phyloP scores from a whole-genome alignment of 1,140 invertebrate species.

The Orchesella cincta region DNA sequence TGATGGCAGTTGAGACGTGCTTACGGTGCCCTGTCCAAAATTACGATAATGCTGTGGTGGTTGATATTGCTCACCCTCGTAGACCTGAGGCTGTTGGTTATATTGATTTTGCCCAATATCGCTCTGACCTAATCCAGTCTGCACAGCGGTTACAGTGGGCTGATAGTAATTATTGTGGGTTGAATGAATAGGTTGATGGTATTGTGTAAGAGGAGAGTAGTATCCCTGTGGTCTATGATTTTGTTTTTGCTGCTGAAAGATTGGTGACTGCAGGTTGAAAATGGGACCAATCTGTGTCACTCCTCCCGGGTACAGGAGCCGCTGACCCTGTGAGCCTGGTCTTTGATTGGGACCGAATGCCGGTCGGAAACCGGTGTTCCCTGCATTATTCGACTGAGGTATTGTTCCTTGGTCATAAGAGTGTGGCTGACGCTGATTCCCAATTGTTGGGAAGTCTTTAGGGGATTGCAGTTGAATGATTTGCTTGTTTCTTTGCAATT shows the following conservation, averaged over 20 bases:
- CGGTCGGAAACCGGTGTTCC: conserved; percentile 38
- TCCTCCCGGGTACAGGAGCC: conserved; percentile 42
- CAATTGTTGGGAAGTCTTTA: conserved; percentile 21
- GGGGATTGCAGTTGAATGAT: conserved; percentile 19
- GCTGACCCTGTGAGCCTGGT: not conserved
- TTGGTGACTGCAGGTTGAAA: conserved; percentile 32
- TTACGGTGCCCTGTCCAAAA: conserved; percentile 13
- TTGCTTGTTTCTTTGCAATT: conserved; percentile 22
- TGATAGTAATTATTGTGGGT: conserved; percentile 23
- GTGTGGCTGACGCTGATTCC: conserved; percentile 30
- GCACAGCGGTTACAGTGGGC: not conserved
- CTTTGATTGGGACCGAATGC: conserved; percentile 31
- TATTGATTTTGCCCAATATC: conserved; percentile 12
- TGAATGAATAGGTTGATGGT: conserved; percentile 36
- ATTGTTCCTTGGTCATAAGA: conserved; percentile 24
- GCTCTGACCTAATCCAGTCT: not conserved
- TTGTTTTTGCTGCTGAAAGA: conserved; percentile 29
- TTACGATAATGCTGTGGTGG: conserved; percentile 24
- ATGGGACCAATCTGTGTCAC: conserved; percentile 32
- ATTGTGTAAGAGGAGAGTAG: conserved; percentile 49
- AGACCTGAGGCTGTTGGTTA: conserved; percentile 5
- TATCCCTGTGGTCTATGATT: conserved; percentile 43
- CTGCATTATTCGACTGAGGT: conserved; percentile 1
- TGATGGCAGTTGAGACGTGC: conserved; percentile 8
- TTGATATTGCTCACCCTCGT: conserved; percentile 10